phyloP scores from a whole-genome alignment of 2,797 vertebrate genomes.

The Masticophis lateralis region DNA sequence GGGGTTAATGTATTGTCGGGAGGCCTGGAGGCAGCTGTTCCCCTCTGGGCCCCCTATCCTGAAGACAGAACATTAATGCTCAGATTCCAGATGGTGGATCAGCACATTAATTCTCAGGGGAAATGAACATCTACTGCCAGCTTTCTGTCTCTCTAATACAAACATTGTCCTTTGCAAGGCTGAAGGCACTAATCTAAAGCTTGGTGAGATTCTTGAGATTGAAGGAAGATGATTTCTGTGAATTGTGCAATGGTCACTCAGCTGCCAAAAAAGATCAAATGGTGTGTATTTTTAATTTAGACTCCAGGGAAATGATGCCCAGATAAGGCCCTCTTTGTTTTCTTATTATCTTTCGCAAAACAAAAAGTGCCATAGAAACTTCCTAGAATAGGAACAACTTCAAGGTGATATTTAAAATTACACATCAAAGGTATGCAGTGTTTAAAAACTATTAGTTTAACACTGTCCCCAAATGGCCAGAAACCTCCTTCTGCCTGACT shows the following conservation, averaged over 20 bases:
- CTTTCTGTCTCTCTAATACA: neutral
- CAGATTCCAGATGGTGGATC: neutral
- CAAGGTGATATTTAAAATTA: neutral
- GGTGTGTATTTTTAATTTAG: neutral
- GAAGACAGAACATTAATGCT: neutral
- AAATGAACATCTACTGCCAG: neutral
- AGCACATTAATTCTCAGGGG: neutral
- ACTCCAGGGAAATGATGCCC: neutral
- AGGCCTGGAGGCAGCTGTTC: neutral
- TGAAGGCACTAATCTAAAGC: neutral
- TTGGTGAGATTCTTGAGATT: neutral
- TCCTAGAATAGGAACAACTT: neutral
- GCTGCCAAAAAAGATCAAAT: neutral
- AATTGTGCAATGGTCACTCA: neutral
- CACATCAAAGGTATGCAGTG: neutral
- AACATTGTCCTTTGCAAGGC: constrained; percentile 1
- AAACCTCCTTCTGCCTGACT: neutral
- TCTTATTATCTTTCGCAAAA: neutral
- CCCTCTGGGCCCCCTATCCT: neutral
- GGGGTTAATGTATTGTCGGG: neutral
- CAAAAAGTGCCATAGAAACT: neutral
- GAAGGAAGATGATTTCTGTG: neutral
- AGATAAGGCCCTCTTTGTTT: neutral
- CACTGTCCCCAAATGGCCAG: neutral
- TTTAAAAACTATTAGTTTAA: neutral